Percentiles rank a stretch among this genome's conserved stretches.
These are phyloP conservation scores for Drosophila cardini DNA, from an alignment of 1,140 invertebrate species.

Conservation along the genomic window DNA sequence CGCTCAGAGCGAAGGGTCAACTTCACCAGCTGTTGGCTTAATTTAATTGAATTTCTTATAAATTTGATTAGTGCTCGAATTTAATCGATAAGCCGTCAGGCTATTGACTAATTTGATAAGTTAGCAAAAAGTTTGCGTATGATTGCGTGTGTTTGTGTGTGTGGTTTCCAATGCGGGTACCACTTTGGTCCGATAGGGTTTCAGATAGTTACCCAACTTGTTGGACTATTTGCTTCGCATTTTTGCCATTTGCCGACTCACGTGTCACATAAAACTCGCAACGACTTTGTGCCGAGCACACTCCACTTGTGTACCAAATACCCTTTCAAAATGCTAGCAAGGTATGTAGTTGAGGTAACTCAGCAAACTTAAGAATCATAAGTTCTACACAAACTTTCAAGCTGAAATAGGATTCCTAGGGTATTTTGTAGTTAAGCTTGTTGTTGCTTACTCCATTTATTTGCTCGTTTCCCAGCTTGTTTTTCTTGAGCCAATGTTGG, in stretches of 20 bases:
- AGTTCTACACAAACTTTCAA: not conserved
- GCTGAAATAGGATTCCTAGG: not conserved
- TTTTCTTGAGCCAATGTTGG: constrained; percentile 63
- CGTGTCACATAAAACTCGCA: constrained; percentile 64
- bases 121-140: constrained; percentile 38
- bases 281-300: constrained; percentile 45
- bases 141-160: constrained; percentile 1
- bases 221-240: constrained; percentile 48
- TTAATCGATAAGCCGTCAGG: constrained; percentile 64
- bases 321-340: not conserved
- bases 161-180: constrained; percentile 20
- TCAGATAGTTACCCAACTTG: constrained; percentile 30
- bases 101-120: constrained; percentile 72
- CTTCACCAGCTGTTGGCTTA: constrained; percentile 49
- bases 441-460: constrained; percentile 1
- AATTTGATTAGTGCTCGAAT: constrained; percentile 69
- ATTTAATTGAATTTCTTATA: constrained; percentile 76
- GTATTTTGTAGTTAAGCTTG: constrained; percentile 1
- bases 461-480: constrained; percentile 54
- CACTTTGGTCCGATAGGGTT: constrained; percentile 22
- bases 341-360: not conserved
- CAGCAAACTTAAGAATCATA: no score
- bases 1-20: constrained; percentile 23
- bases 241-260: constrained; percentile 47
- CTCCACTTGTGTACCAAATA: constrained; percentile 10